Percentiles rank a stretch among this genome's conserved stretches.
Conservation (phyloP, 1,140 invertebrate species). For the Caenorhabditis inopinata region DNA sequence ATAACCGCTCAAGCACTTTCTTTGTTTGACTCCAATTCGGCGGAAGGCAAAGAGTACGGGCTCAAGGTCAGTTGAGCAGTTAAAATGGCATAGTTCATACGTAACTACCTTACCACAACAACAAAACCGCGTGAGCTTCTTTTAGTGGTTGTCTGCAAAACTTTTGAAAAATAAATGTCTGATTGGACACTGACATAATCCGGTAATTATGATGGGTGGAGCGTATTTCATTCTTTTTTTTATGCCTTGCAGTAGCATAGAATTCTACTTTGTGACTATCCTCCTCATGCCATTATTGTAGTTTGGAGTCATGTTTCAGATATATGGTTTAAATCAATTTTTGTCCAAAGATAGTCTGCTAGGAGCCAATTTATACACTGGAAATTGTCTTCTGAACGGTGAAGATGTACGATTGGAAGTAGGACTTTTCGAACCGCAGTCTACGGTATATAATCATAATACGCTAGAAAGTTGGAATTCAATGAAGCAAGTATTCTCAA, state of each 20-base stretch:
- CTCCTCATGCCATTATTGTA: background rate
- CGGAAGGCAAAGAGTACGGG: constrained; percentile 34
- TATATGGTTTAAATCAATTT: constrained; percentile 49
- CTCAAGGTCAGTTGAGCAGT: constrained; percentile 32
- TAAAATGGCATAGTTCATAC: too few relatives aligned
- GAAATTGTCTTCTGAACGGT: constrained; percentile 43
- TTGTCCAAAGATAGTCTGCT: constrained; percentile 32
- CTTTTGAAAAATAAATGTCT: too few relatives aligned
- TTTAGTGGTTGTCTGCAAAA: too few relatives aligned
- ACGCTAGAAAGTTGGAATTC: background rate
- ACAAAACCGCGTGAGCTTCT: too few relatives aligned
- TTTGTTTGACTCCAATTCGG: background rate
- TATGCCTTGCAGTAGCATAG: background rate
- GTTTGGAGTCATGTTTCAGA: constrained; percentile 33
- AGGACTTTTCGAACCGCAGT: background rate
- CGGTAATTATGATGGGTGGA: background rate
- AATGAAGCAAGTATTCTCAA: constrained; percentile 16
- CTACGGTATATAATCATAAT: background rate
- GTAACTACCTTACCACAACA: too few relatives aligned
- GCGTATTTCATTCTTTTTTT: background rate
- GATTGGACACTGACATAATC: constrained; percentile 11
- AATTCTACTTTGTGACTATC: background rate
- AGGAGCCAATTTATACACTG: constrained; percentile 41
- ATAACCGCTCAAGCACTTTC: constrained; percentile 42
- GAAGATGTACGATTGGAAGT: constrained; percentile 46